Evolutionary conservation across 2,797 vertebrate species (phyloP).

Genomic region (Cyclopterus lumpus): DNA sequence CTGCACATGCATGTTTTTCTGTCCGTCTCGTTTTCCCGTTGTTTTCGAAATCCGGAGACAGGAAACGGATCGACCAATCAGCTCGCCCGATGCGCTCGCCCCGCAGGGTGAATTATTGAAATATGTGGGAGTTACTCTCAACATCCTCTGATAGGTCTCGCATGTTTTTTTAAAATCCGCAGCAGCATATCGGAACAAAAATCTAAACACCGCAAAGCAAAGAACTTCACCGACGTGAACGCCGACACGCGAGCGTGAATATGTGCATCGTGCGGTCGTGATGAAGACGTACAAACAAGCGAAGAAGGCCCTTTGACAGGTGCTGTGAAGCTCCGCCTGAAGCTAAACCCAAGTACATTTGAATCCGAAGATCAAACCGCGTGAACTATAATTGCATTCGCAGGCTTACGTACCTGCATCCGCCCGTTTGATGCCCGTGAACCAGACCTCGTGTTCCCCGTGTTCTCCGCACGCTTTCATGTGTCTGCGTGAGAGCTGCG

Average conservation of each 20-base stretch:
- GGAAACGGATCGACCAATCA: background rate
- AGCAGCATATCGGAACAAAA: no score
- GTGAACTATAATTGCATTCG: conserved; percentile 12
- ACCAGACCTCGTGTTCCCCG: background rate
- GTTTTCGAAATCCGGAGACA: background rate
- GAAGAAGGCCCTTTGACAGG: background rate
- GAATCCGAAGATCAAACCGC: conserved; percentile 15
- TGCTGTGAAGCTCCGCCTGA: background rate
- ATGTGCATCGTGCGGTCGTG: background rate
- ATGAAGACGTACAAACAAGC: background rate
- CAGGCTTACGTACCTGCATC: conserved; percentile 23
- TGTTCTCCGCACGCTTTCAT: conserved; percentile 46
- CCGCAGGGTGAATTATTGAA: background rate
- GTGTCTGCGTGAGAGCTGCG: conserved; percentile 54
- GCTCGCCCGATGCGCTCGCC: background rate
- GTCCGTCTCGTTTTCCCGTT: no score
- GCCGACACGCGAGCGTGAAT: background rate
- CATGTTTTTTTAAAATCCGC: no score
- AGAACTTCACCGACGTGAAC: no score
- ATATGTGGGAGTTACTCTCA: no score
- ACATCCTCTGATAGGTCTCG: background rate
- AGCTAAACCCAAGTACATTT: conserved; percentile 21
- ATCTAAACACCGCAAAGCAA: no score
- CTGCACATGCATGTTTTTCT: no score
- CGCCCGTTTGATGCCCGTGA: conserved; percentile 10